Percentiles rank a stretch among this genome's conserved stretches.
Evolutionary conservation across 2,113 vertebrate species (phyloP).

Genomic region (Pogonocichla stellata): DNA sequence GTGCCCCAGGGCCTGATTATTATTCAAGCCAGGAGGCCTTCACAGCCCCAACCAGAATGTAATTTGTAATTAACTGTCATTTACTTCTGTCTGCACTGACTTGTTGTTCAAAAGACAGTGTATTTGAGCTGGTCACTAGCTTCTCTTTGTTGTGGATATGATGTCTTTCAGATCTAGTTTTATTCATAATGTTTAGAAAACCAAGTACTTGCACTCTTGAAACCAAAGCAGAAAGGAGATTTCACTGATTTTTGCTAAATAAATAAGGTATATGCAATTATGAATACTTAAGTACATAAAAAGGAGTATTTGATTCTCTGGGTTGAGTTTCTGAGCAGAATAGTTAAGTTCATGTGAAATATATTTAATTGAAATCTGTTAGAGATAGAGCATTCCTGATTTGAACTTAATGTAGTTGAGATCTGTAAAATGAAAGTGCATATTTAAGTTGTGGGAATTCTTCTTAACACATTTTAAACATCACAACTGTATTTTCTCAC

Average conservation of each 20-base stretch:
- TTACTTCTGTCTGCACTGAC: slow-evolving; percentile 81
- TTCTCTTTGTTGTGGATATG: slow-evolving; percentile 75
- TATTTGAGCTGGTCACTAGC: slow-evolving; percentile 74
- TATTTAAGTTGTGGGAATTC: slow-evolving; percentile 64
- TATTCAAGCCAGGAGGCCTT: slow-evolving; percentile 79
- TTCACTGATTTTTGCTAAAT: slow-evolving; percentile 43
- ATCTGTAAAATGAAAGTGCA: background rate
- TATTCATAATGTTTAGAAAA: slow-evolving; percentile 57
- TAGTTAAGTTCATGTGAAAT: background rate
- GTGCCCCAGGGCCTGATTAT: slow-evolving; percentile 81
- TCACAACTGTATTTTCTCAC: slow-evolving; percentile 37
- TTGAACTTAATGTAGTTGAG: slow-evolving; percentile 6
- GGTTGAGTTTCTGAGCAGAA: background rate
- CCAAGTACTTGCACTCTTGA: slow-evolving; percentile 46
- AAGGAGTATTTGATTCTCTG: slow-evolving; percentile 4
- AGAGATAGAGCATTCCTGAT: background rate
- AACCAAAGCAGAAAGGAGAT: slow-evolving; percentile 33
- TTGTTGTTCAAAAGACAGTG: slow-evolving; percentile 80
- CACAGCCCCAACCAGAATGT: slow-evolving; percentile 78
- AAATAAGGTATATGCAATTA: slow-evolving; percentile 45
- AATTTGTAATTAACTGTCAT: slow-evolving; percentile 90
- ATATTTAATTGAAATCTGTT: background rate
- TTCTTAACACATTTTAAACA: slow-evolving; percentile 43
- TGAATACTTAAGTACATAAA: slow-evolving; percentile 22
- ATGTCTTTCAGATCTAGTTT: slow-evolving; percentile 69